Evolutionary conservation across 1,140 invertebrate genomes (phyloP), one percentile per base, ranked within the genome.

Genomic region (Drosophila punjabiensis): DNA sequence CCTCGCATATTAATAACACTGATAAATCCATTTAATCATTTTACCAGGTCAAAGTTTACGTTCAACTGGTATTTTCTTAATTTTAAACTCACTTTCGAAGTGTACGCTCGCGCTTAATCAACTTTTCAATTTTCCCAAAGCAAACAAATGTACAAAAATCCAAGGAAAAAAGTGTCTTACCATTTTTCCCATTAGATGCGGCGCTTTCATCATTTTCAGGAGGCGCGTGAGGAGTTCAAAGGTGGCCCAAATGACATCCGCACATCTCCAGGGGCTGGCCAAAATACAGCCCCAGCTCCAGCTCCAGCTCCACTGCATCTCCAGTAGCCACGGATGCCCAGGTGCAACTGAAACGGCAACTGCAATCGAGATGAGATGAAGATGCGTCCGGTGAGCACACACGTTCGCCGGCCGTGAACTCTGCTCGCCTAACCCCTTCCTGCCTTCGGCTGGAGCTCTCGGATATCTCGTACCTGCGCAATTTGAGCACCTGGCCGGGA

Each of bases 351-450:
- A 66, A 59, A 63, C 48, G 33, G 56, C 11, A 33, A 30, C 43
- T 67, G 63, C 61, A 55, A 61, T 61, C 52, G 64, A 45, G 60
- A 69, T 69, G 48, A 69, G 58, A 71, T 74, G 47, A 30, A 63
- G 76, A 70, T 70, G 66, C 66, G 56, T 59, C 69, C 41, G 66
- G 52, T 43, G 58, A 75, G 43, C 67, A 71, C 79, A 79, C 86
- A 90, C 82, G 82, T 80, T 59, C 60, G 62, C 61, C 58, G 79
- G 76, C 82, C 86, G 76, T 85, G 86, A 89, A 90, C 86, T 89
- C 68, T 89, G 86, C 75, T 75, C 86, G 85, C 67, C 76, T 89
- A 90, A 89, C 86, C 85, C 80, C 75, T 76, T 69, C 64, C 41
- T 70, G 76, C 28, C 43, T 89, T 89, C 32, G 85, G 82, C 69